A percentile compares a stretch with the other conserved stretches of the same genome.
Conservation (phyloP, 2,113 vertebrate genomes). For the Origma solitaria region DNA sequence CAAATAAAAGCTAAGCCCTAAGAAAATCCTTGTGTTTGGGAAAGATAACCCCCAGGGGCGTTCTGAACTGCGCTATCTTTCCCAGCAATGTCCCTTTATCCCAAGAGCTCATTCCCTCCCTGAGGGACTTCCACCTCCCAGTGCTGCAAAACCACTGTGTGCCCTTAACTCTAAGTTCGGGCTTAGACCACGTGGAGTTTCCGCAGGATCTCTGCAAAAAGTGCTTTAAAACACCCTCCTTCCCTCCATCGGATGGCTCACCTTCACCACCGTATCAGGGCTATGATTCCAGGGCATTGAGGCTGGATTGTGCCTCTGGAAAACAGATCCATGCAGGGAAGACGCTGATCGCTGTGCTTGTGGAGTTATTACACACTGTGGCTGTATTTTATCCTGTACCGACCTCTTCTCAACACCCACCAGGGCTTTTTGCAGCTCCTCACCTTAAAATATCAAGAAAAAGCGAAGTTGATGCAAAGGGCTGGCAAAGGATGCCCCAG, state of each 20-base stretch:
- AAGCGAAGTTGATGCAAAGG: neutral
- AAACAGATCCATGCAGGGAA: neutral
- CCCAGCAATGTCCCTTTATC: neutral
- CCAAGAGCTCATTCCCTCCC: neutral
- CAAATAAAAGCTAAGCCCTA: conserved; percentile 32
- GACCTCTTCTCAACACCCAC: neutral
- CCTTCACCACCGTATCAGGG: neutral
- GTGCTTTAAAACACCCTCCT: neutral
- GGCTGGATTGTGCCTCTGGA: neutral
- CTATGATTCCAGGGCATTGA: neutral
- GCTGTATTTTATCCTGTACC: neutral
- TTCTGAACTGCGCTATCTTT: neutral
- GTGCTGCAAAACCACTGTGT: conserved; percentile 39
- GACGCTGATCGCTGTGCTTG: neutral
- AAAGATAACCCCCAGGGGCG: conserved; percentile 29
- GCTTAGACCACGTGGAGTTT: neutral
- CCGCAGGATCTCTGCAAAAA: neutral
- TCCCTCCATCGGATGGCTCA: neutral
- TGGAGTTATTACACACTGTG: neutral
- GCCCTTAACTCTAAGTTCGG: conserved; percentile 3
- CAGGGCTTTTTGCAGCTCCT: neutral
- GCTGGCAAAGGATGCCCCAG: neutral
- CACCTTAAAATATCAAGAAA: neutral
- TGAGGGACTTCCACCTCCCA: neutral
- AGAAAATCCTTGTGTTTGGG: neutral